Percentiles rank a stretch among this genome's conserved stretches.
phyloP scores from a whole-genome alignment of 2,797 vertebrate species.

The Thaleichthys pacificus region DNA sequence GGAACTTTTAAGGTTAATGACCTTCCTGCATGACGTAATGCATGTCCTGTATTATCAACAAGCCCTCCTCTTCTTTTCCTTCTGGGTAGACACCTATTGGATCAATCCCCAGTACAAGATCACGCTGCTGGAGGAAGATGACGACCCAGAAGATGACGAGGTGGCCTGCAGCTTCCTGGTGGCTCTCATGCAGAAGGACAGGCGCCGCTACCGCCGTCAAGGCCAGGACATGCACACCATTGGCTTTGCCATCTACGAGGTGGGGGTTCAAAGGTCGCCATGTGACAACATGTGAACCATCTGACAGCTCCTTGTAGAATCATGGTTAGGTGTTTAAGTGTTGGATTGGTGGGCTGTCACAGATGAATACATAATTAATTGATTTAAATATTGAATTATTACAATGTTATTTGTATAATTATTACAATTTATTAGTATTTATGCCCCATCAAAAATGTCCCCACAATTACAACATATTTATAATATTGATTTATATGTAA shows the following conservation, averaged over 20 bases:
- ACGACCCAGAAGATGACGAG: conserved; percentile 76
- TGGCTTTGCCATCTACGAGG: conserved; percentile 88
- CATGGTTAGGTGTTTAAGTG: too few species aligned
- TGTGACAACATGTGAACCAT: not conserved
- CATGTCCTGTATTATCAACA: not conserved
- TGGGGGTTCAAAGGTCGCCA: conserved; percentile 46
- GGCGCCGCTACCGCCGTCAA: conserved; percentile 69
- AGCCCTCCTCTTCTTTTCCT: not conserved
- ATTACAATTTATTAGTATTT: too few species aligned
- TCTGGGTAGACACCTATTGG: conserved; percentile 89
- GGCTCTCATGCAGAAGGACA: conserved; percentile 93
- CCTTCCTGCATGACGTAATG: too few species aligned
- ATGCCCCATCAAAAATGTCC: too few species aligned
- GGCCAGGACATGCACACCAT: conserved; percentile 88
- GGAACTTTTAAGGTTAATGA: too few species aligned
- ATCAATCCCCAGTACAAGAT: conserved; percentile 94
- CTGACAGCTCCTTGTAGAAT: too few species aligned
- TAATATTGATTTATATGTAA: not conserved
- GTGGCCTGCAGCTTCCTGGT: conserved; percentile 87
- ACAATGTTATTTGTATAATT: too few species aligned
- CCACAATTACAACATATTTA: too few species aligned
- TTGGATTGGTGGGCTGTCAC: too few species aligned
- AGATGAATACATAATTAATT: too few species aligned
- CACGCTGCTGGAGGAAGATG: conserved; percentile 82
- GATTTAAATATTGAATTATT: too few species aligned